phyloP scores from a whole-genome alignment of 2,888 invertebrate genomes.

The Lucinisca nassula region DNA sequence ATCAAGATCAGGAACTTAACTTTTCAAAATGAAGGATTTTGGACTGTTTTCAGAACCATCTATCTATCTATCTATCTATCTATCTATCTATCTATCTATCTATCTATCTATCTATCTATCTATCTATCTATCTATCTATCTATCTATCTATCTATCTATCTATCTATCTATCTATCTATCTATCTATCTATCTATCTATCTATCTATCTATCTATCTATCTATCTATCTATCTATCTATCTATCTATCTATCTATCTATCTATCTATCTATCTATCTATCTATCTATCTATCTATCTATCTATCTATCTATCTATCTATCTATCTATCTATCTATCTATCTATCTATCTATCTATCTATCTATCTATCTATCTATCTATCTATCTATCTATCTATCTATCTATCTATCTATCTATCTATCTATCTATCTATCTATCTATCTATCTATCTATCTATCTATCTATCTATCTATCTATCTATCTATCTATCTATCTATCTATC shows the following conservation, averaged over 20 bases:
- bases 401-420: not conserved
- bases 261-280: not conserved
- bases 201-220: not conserved
- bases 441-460: not conserved
- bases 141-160: not conserved
- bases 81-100: not conserved
- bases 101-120: not conserved
- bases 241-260: not conserved
- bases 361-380: not conserved
- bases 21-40: no score
- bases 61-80: no score
- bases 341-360: not conserved
- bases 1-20: no score
- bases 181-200: not conserved
- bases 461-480: not conserved
- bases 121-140: not conserved
- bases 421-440: not conserved
- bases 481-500: not conserved
- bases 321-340: not conserved
- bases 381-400: not conserved
- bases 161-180: not conserved
- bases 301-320: not conserved
- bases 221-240: not conserved
- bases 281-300: not conserved
- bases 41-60: no score